Evolutionary conservation across 2,888 invertebrate species (phyloP).

Genomic region (Rhimphoctona megacephalus): DNA sequence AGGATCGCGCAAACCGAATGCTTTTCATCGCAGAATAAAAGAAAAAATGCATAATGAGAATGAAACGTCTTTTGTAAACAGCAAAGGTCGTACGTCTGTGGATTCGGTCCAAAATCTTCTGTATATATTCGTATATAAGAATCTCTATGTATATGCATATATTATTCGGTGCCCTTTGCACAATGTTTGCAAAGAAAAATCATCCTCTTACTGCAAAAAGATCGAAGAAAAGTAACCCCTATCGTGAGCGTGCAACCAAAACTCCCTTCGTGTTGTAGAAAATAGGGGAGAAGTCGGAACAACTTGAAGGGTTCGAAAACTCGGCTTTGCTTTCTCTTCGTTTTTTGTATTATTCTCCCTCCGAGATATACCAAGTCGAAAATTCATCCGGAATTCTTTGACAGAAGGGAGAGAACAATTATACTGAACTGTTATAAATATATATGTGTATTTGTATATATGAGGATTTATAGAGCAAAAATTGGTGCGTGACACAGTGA

Average conservation of each 20-base stretch:
- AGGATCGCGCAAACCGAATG: background rate
- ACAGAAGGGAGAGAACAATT: conserved; percentile 44
- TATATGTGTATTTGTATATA: conserved; percentile 1
- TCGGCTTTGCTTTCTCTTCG: conserved; percentile 3
- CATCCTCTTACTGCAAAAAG: background rate
- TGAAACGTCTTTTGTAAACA: background rate
- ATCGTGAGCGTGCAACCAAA: conserved; percentile 12
- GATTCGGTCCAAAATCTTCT: background rate
- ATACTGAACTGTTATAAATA: background rate
- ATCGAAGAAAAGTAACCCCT: conserved; percentile 20
- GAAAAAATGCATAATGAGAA: background rate
- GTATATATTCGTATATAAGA: background rate
- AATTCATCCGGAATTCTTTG: conserved; percentile 43
- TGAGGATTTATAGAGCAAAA: background rate
- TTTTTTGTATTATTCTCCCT: conserved; percentile 39
- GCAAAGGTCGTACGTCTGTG: background rate
- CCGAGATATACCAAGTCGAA: conserved; percentile 8
- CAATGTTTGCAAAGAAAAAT: conserved; percentile 1
- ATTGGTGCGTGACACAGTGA: conserved; percentile 65
- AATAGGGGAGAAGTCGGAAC: conserved; percentile 36
- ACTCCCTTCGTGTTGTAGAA: conserved; percentile 16
- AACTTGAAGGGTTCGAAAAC: conserved; percentile 8
- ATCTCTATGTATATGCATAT: background rate
- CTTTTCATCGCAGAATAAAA: background rate
- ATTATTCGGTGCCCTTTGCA: background rate